Conservation (phyloP, 2,113 vertebrate genomes). For the Tetraodon nigroviridis region DNA sequence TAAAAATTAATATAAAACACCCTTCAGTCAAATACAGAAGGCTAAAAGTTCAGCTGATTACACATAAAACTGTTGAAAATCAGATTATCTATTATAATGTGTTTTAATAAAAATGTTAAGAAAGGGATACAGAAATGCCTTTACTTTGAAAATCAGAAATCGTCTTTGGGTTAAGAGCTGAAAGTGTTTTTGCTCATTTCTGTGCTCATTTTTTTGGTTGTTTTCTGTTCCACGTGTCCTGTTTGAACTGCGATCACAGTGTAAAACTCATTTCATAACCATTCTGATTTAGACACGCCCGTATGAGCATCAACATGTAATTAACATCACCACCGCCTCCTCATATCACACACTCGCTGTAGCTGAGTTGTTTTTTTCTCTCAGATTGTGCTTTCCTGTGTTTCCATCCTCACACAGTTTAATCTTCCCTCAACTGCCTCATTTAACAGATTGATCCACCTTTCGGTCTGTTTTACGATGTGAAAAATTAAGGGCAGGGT, state of each 20-base stretch:
- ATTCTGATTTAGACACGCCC: constrained; percentile 59
- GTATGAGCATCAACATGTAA: constrained; percentile 54
- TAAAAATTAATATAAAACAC: constrained; percentile 34
- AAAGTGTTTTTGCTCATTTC: constrained; percentile 8
- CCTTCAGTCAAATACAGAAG: constrained; percentile 52
- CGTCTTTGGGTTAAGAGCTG: constrained; percentile 36
- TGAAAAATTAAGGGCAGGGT: constrained; percentile 61
- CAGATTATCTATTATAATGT: background rate
- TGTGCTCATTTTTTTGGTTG: constrained; percentile 2
- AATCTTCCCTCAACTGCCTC: constrained; percentile 69
- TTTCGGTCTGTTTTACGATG: constrained; percentile 72
- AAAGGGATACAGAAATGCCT: constrained; percentile 13
- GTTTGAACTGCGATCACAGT: constrained; percentile 51
- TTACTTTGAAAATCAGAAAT: constrained; percentile 9
- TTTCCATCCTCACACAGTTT: constrained; percentile 68
- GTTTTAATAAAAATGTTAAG: constrained; percentile 18
- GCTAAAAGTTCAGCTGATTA: constrained; percentile 45
- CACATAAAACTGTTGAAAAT: background rate
- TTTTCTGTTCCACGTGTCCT: constrained; percentile 36
- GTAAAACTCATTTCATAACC: constrained; percentile 28
- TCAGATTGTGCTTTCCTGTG: constrained; percentile 63
- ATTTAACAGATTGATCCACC: constrained; percentile 80
- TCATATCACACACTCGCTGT: constrained; percentile 52
- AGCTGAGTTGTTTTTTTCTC: constrained; percentile 61
- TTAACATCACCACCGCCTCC: constrained; percentile 65